These are phyloP conservation scores for Puma concolor DNA, from an alignment of 2,113 vertebrate species.

Conservation along the genomic window DNA sequence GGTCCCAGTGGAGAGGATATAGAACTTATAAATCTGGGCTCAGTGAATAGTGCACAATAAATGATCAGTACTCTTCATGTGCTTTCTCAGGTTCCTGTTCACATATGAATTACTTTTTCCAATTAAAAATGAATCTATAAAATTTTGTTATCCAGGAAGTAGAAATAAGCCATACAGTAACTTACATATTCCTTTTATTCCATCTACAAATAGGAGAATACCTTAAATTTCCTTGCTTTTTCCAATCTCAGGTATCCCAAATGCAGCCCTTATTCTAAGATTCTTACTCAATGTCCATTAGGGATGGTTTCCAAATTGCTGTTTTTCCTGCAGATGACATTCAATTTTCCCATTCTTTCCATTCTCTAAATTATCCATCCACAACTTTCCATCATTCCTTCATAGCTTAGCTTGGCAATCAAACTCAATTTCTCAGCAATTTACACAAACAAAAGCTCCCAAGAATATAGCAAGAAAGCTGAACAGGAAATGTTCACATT, in stretches of 20 bases:
- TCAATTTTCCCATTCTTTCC: background rate
- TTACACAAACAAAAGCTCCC: background rate
- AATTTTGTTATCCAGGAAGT: background rate
- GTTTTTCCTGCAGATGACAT: background rate
- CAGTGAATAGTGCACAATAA: background rate
- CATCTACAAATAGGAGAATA: background rate
- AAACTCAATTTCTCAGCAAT: background rate
- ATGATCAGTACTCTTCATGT: background rate
- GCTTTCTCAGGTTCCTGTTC: constrained; percentile 12
- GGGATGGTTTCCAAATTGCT: background rate
- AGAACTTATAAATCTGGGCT: background rate
- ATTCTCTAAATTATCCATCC: background rate
- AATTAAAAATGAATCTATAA: constrained; percentile 15
- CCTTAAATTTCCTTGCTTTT: background rate
- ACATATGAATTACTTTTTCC: background rate
- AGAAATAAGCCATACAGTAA: background rate
- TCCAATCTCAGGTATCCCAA: background rate
- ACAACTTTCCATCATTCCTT: background rate
- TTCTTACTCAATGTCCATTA: background rate
- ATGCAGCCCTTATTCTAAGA: background rate
- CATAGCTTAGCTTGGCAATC: background rate
- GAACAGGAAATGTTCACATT: background rate
- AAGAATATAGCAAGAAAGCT: background rate
- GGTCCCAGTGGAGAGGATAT: background rate
- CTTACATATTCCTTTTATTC: background rate